Evolutionary conservation across 2,797 vertebrate species (phyloP).

Genomic region (Paguma larvata): DNA sequence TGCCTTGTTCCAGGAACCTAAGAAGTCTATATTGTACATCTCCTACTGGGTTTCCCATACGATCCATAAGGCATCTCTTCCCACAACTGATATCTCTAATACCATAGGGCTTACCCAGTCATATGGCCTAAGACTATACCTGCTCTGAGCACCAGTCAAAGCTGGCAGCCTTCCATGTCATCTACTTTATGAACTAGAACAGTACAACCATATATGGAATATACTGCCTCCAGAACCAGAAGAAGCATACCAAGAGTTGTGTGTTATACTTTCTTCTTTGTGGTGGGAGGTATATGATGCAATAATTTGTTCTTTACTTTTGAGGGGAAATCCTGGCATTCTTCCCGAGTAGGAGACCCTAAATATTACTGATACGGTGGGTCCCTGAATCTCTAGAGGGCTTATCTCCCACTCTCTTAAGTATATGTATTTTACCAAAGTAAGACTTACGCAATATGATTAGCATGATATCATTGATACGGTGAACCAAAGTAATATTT

Average conservation of each 20-base stretch:
- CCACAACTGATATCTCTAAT: neutral
- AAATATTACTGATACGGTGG: neutral
- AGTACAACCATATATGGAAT: neutral
- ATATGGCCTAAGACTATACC: neutral
- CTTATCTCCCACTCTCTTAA: neutral
- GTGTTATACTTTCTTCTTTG: neutral
- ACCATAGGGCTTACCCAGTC: neutral
- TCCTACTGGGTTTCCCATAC: neutral
- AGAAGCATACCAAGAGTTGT: neutral
- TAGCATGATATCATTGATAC: neutral
- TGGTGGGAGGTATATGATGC: neutral
- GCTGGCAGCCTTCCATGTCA: neutral
- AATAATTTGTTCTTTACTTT: constrained; percentile 5
- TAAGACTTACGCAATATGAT: neutral
- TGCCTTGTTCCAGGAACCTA: constrained; percentile 13
- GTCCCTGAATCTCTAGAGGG: neutral
- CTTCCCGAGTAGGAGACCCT: neutral
- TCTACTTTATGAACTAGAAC: neutral
- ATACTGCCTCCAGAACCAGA: neutral
- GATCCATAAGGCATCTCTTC: neutral
- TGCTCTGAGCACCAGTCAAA: neutral
- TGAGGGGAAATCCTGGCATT: neutral
- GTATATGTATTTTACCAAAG: neutral
- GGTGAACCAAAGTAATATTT: neutral
- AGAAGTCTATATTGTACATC: neutral